Evolutionary conservation across 2,888 invertebrate genomes (phyloP).

Genomic region (Cacoxenus indagator): DNA sequence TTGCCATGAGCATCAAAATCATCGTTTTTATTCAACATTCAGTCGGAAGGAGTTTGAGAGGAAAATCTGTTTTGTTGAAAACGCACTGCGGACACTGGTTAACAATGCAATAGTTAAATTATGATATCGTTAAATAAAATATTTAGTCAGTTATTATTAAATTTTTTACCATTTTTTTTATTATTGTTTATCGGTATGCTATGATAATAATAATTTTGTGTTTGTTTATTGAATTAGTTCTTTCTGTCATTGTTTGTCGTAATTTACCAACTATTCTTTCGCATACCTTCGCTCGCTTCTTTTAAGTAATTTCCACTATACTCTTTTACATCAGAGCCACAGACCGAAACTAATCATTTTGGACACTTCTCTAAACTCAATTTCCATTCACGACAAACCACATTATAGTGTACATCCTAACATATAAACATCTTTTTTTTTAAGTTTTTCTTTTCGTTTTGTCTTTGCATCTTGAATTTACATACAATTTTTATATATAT

Average conservation of each 20-base stretch:
- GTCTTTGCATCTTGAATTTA: constrained; percentile 29
- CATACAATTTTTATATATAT: constrained; percentile 28
- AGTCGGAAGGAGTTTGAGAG: not conserved
- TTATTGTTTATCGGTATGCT: not conserved
- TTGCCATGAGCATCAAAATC: too few species aligned
- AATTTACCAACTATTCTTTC: not conserved
- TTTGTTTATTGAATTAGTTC: not conserved
- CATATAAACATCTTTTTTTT: constrained; percentile 33
- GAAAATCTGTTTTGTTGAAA: too few species aligned
- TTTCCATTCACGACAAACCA: not conserved
- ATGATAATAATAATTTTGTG: not conserved
- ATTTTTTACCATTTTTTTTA: not conserved
- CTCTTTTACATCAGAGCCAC: not conserved
- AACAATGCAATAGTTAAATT: not conserved
- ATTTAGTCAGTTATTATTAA: not conserved
- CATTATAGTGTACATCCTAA: not conserved
- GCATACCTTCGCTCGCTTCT: too few species aligned
- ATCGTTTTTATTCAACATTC: not conserved
- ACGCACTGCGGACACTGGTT: not conserved
- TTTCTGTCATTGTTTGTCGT: not conserved
- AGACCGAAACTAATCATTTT: not conserved
- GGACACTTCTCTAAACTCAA: not conserved
- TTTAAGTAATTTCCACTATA: not conserved
- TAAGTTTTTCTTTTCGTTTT: constrained; percentile 26
- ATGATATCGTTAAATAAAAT: not conserved